Conservation (phyloP, 2,797 vertebrate genomes). For the Myotis myotis region DNA sequence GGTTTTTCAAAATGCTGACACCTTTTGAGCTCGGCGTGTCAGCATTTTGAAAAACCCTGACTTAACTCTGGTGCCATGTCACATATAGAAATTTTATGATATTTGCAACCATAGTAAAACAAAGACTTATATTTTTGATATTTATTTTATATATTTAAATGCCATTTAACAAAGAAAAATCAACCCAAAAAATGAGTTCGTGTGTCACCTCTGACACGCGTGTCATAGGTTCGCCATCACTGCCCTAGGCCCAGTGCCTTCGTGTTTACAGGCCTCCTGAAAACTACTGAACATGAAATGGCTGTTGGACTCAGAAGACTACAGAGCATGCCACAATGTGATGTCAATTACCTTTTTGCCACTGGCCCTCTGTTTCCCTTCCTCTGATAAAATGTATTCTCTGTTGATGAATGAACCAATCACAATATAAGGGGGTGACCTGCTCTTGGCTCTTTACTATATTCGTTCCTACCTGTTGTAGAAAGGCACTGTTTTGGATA, state of each 20-base stretch:
- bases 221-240: too few relatives aligned
- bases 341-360: background rate
- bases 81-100: too few relatives aligned
- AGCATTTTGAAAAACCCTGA: too few relatives aligned
- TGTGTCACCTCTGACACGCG: too few relatives aligned
- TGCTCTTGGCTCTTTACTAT: background rate
- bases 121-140: too few relatives aligned
- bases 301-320: background rate
- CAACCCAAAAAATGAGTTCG: too few relatives aligned
- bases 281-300: conserved; percentile 6
- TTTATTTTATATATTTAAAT: too few relatives aligned
- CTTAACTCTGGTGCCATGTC: too few relatives aligned
- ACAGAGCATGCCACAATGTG: background rate
- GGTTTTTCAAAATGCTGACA: too few relatives aligned
- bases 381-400: background rate
- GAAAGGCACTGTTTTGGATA: background rate
- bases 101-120: too few relatives aligned
- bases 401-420: background rate
- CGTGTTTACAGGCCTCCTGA: background rate
- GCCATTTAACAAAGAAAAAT: too few relatives aligned
- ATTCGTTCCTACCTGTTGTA: background rate
- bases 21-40: too few relatives aligned
- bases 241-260: background rate
- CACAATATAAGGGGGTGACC: background rate
- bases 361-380: background rate